These are phyloP conservation scores for Lasioglossum zephyrum DNA, from an alignment of 2,888 invertebrate genomes.

Conservation along the genomic window DNA sequence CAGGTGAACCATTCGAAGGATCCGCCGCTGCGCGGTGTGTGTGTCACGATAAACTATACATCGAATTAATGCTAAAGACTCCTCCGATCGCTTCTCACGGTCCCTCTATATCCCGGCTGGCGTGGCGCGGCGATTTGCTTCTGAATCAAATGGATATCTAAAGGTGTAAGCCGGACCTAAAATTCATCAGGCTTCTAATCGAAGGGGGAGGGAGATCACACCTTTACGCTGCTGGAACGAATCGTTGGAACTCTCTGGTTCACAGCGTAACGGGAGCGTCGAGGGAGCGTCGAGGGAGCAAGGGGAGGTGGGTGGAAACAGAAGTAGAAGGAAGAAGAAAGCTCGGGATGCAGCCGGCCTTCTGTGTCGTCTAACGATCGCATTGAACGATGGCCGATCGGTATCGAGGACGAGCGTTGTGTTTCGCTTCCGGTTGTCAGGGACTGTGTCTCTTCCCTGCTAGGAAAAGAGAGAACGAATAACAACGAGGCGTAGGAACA, in stretches of 20 bases:
- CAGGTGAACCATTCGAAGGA: not conserved
- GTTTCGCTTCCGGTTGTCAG: not conserved
- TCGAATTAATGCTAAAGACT: conserved; percentile 12
- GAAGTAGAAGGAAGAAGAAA: conserved; percentile 56
- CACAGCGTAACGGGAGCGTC: not conserved
- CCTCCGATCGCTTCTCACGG: conserved; percentile 1
- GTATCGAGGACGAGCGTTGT: conserved; percentile 24
- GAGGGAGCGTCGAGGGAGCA: not conserved
- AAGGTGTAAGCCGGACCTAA: conserved; percentile 50
- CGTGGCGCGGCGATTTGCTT: not conserved
- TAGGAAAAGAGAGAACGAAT: not conserved
- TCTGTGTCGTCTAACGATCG: conserved; percentile 42
- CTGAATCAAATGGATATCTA: conserved; percentile 52
- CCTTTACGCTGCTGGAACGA: not conserved
- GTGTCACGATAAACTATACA: conserved; percentile 25
- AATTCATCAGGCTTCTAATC: conserved; percentile 33
- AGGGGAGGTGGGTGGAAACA: conserved; percentile 3
- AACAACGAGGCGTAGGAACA: not conserved
- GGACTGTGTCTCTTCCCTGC: not conserved
- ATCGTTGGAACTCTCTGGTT: not conserved
- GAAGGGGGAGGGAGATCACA: not conserved
- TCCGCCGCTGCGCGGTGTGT: conserved; percentile 28
- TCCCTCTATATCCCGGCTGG: not conserved
- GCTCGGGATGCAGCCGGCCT: conserved; percentile 69
- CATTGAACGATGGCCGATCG: conserved; percentile 29